Evolutionary conservation across 2,888 invertebrate species (phyloP).

Genomic region (Uropetala carovei): DNA sequence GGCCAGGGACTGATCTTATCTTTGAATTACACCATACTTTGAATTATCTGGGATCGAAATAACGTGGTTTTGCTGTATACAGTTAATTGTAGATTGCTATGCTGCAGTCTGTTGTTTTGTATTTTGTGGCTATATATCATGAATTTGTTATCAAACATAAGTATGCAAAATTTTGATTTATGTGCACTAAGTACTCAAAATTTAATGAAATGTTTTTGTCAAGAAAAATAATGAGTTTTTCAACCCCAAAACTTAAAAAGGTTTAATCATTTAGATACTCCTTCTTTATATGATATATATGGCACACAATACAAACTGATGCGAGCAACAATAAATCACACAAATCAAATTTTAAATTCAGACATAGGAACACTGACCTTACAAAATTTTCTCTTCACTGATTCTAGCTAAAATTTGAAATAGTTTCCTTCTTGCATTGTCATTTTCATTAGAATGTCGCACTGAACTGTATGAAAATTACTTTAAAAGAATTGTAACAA

Average conservation of each 20-base stretch:
- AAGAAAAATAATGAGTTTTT: neutral
- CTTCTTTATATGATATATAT: conserved; percentile 21
- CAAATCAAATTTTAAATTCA: neutral
- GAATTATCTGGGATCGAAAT: too few species aligned
- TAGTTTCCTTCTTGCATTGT: neutral
- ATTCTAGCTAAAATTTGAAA: conserved; percentile 22
- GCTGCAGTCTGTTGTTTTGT: conserved; percentile 12
- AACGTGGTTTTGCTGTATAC: too few species aligned
- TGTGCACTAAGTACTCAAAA: neutral
- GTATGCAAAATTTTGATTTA: neutral
- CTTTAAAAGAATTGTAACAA: conserved; percentile 31
- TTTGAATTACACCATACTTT: too few species aligned
- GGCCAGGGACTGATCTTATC: too few species aligned
- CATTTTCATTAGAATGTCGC: conserved; percentile 1
- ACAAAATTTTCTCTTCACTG: conserved; percentile 36
- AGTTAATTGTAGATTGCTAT: conserved; percentile 17
- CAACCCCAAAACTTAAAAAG: neutral
- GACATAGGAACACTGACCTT: conserved; percentile 61
- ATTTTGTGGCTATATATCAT: conserved; percentile 32
- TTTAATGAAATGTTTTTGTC: neutral
- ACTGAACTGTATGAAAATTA: conserved; percentile 20
- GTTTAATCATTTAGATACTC: neutral
- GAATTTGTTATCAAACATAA: neutral
- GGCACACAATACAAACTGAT: conserved; percentile 28
- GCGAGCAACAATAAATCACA: neutral